phyloP scores from a whole-genome alignment of 1,140 invertebrate genomes.

The Meloidogyne exigua region DNA sequence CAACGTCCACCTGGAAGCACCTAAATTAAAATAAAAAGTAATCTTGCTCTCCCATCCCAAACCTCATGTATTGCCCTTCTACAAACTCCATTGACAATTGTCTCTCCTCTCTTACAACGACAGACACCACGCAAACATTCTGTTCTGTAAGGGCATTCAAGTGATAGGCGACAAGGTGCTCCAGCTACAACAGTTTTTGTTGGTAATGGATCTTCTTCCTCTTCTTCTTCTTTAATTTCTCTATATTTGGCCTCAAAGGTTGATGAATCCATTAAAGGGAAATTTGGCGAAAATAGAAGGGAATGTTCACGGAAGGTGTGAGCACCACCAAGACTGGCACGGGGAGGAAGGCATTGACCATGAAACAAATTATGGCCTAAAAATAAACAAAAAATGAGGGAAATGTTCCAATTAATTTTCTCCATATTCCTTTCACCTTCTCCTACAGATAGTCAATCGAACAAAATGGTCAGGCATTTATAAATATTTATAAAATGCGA shows the following conservation, averaged over 20 bases:
- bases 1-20: conserved; percentile 50
- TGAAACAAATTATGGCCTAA: conserved; percentile 37
- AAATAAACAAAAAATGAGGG: not conserved
- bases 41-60: not conserved
- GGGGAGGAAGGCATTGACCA: conserved; percentile 37
- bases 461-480: not conserved
- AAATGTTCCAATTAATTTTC: too few species aligned
- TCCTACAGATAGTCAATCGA: too few species aligned
- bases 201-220: conserved; percentile 14
- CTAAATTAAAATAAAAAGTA: conserved; percentile 22
- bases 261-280: conserved; percentile 2
- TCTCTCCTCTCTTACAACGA: conserved; percentile 40
- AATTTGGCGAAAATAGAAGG: conserved; percentile 28
- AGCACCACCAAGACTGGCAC: not conserved
- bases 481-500: too few species aligned
- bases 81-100: conserved; percentile 50
- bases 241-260: not conserved
- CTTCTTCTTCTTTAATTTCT: not conserved
- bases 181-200: conserved; percentile 35
- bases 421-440: too few species aligned
- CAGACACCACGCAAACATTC: conserved; percentile 49
- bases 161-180: conserved; percentile 39
- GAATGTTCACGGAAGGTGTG: conserved; percentile 28
- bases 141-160: conserved; percentile 49
- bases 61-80: conserved; percentile 43